A percentile compares a stretch with the other conserved stretches of the same genome.
These are phyloP conservation scores for Plectrocnemia conspersa DNA, from an alignment of 1,140 invertebrate species.

Conservation along the genomic window DNA sequence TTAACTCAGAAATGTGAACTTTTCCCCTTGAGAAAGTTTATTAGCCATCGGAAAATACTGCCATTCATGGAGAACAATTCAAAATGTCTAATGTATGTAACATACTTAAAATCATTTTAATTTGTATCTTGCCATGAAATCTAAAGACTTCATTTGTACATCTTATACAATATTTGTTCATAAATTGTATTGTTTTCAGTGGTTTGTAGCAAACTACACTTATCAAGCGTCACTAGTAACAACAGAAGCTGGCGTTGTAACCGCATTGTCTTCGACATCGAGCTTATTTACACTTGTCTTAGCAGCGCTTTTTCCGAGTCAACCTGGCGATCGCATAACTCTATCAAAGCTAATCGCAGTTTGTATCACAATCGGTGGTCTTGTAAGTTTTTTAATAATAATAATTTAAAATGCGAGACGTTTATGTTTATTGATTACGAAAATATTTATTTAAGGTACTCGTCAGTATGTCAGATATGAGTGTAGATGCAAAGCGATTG, in stretches of 20 bases:
- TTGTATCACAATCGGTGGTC: conserved; percentile 69
- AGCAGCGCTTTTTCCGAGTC: conserved; percentile 75
- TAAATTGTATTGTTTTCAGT: conserved; percentile 54
- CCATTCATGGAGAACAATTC: too few species aligned
- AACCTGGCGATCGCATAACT: conserved; percentile 71
- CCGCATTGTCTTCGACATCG: conserved; percentile 76
- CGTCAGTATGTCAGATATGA: conserved; percentile 66
- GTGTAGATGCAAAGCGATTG: conserved; percentile 52
- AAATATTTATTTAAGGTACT: conserved; percentile 53
- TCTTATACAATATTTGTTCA: too few species aligned
- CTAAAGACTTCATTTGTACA: too few species aligned
- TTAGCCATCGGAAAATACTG: too few species aligned
- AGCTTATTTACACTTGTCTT: conserved; percentile 79
- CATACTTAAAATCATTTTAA: too few species aligned
- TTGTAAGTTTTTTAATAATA: conserved; percentile 54
- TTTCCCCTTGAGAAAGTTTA: too few species aligned
- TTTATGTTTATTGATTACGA: not conserved
- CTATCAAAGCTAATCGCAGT: conserved; percentile 77
- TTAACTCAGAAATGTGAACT: too few species aligned
- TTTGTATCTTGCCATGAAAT: too few species aligned
- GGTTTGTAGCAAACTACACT: conserved; percentile 77
- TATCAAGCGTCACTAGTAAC: conserved; percentile 74
- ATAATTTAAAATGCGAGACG: not conserved
- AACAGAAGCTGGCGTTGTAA: conserved; percentile 72
- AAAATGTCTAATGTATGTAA: too few species aligned